phyloP scores from a whole-genome alignment of 2,113 vertebrate species.

The Ciconia boyciana region DNA sequence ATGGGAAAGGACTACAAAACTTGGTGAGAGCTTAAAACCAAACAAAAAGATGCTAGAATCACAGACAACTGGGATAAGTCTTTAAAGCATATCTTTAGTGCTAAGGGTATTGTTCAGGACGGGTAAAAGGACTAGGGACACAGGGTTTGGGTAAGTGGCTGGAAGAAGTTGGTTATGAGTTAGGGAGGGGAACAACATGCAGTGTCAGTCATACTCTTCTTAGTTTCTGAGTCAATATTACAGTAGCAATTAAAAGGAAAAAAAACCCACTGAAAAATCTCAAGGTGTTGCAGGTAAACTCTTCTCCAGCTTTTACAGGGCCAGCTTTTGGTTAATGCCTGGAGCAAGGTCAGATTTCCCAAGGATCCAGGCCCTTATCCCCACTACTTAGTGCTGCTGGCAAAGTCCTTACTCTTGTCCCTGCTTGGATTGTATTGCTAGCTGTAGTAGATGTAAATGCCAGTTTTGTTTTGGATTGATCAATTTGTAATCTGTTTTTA shows the following conservation, averaged over 20 bases:
- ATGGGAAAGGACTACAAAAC: neutral
- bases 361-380: neutral
- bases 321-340: neutral
- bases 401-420: neutral
- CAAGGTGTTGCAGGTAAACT: neutral
- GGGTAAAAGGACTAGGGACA: neutral
- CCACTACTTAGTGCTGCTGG: neutral
- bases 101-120: neutral
- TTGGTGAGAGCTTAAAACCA: neutral
- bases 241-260: neutral
- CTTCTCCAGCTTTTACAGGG: neutral
- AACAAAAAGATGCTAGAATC: neutral
- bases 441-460: neutral
- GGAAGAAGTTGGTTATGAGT: neutral
- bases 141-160: neutral
- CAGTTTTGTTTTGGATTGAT: neutral
- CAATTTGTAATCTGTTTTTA: neutral
- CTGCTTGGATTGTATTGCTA: neutral
- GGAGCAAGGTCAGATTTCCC: neutral
- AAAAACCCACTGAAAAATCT: neutral
- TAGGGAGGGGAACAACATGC: neutral
- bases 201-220: neutral
- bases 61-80: neutral
- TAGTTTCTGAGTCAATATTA: neutral
- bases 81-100: neutral